These are phyloP conservation scores for Melangyna quadrimaculata DNA, from an alignment of 2,888 invertebrate genomes.

Conservation along the genomic window DNA sequence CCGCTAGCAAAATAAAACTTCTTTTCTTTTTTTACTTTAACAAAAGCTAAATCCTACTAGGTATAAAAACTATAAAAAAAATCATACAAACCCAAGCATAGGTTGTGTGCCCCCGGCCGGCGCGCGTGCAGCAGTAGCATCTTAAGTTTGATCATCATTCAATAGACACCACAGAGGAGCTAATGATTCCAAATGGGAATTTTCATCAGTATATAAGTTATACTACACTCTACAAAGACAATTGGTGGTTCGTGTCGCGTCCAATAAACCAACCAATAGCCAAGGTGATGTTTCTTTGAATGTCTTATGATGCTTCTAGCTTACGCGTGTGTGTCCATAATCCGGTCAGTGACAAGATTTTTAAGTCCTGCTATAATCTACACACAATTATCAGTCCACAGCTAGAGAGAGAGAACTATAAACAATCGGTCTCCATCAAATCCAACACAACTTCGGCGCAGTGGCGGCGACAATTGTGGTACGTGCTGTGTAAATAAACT, in stretches of 20 bases:
- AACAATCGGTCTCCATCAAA: conserved; percentile 23
- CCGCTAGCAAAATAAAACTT: conserved; percentile 19
- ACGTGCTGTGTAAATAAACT: conserved; percentile 69
- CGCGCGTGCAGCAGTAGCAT: conserved; percentile 25
- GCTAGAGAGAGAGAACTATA: conserved; percentile 39
- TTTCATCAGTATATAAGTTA: conserved; percentile 31
- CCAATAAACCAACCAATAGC: conserved; percentile 25
- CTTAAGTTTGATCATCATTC: neutral
- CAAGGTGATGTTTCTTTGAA: conserved; percentile 28
- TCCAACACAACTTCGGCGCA: neutral
- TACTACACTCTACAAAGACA: conserved; percentile 10
- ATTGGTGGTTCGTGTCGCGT: conserved; percentile 27
- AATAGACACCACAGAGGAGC: conserved; percentile 14
- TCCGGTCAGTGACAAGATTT: conserved; percentile 48
- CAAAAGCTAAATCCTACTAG: conserved; percentile 7
- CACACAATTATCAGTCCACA: conserved; percentile 28
- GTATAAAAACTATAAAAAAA: conserved; percentile 36
- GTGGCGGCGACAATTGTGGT: conserved; percentile 57
- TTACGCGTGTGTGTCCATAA: conserved; percentile 42
- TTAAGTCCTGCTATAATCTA: conserved; percentile 37
- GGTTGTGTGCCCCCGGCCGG: conserved; percentile 21
- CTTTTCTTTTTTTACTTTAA: neutral
- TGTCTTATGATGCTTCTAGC: conserved; percentile 38
- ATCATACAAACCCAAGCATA: conserved; percentile 21
- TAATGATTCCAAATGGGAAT: conserved; percentile 61